Conservation (phyloP, 2,113 vertebrate genomes). For the Caranx melampygus region DNA sequence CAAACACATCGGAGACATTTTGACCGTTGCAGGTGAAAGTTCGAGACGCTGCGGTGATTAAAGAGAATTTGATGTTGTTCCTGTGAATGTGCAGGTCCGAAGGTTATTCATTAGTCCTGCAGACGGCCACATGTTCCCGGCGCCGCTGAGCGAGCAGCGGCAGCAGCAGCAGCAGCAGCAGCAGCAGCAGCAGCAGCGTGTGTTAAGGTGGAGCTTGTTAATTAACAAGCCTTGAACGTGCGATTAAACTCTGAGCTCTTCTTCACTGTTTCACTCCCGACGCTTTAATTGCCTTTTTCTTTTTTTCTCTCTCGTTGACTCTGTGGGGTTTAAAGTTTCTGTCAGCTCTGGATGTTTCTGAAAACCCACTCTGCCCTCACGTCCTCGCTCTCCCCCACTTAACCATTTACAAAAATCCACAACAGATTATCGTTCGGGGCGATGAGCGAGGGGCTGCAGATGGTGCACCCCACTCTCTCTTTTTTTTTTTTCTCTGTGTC, state of each 20-base stretch:
- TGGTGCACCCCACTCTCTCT: constrained; percentile 54
- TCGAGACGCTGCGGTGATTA: constrained; percentile 1
- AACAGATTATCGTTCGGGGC: constrained; percentile 62
- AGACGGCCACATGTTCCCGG: constrained; percentile 2
- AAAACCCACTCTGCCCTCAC: background rate
- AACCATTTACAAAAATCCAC: constrained; percentile 62
- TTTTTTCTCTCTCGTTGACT: background rate
- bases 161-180: too few relatives aligned
- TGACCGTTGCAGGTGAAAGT: background rate
- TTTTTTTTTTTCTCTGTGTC: constrained; percentile 22
- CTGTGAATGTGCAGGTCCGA: background rate
- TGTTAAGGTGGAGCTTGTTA: constrained; percentile 19
- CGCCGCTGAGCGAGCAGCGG: background rate
- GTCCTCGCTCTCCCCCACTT: constrained; percentile 37
- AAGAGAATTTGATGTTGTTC: background rate
- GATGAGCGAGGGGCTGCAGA: constrained; percentile 64
- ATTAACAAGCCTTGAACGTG: constrained; percentile 2
- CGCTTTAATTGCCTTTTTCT: background rate
- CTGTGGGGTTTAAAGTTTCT: background rate
- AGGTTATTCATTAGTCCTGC: constrained; percentile 1
- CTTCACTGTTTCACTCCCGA: background rate
- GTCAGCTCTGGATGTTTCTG: constrained; percentile 10
- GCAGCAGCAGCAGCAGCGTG: background rate
- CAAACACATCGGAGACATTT: too few relatives aligned
- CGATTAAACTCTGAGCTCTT: background rate